Evolutionary conservation across 1,140 invertebrate species (phyloP).

Genomic region (Venturia canescens): DNA sequence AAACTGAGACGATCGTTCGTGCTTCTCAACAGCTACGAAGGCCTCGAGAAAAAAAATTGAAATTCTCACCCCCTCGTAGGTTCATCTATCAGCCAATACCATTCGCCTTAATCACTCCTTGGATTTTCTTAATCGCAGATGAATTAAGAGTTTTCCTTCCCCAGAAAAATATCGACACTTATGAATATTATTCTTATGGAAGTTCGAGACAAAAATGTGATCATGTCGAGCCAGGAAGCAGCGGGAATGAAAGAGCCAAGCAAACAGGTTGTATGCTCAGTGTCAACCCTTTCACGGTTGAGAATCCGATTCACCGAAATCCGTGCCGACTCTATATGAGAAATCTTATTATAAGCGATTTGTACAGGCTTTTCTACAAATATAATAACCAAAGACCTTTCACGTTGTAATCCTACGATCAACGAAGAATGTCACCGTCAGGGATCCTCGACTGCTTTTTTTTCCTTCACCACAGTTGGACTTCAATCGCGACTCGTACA

Average conservation of each 20-base stretch:
- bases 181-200: too few species aligned
- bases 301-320: slow-evolving; percentile 23
- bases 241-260: slow-evolving; percentile 28
- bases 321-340: slow-evolving; percentile 46
- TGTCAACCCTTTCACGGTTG: slow-evolving; percentile 43
- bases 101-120: too few species aligned
- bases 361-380: slow-evolving; percentile 56
- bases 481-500: background rate
- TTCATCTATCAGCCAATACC: too few species aligned
- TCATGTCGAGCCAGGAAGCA: slow-evolving; percentile 46
- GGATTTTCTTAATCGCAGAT: background rate
- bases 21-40: too few species aligned
- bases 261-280: slow-evolving; percentile 44
- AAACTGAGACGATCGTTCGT: background rate
- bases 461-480: background rate
- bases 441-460: slow-evolving; percentile 11
- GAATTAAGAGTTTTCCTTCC: slow-evolving; percentile 11
- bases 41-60: too few species aligned
- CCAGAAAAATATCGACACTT: too few species aligned
- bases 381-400: slow-evolving; percentile 56
- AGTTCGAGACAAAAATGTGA: background rate
- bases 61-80: too few species aligned
- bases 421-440: slow-evolving; percentile 1
- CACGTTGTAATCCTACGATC: slow-evolving; percentile 49
- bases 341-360: slow-evolving; percentile 65